phyloP scores from a whole-genome alignment of 1,140 invertebrate genomes.

The Rhopalosiphum maidis region DNA sequence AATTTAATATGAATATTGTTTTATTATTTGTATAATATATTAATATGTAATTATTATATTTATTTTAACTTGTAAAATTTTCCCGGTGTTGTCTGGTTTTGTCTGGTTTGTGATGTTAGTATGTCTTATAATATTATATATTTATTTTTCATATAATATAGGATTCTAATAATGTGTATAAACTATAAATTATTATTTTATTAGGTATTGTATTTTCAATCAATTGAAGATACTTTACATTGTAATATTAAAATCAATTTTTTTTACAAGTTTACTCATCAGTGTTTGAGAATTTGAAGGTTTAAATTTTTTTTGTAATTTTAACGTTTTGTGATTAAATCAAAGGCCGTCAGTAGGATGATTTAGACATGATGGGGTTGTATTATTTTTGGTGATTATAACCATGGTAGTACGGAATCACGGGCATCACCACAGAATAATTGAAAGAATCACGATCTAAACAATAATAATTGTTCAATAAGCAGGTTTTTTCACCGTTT shows the following conservation, averaged over 20 bases:
- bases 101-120: background rate
- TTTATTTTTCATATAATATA: background rate
- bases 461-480: background rate
- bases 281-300: background rate
- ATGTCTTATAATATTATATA: background rate
- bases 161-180: too few relatives aligned
- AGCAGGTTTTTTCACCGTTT: background rate
- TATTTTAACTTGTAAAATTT: background rate
- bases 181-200: background rate
- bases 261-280: background rate
- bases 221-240: background rate
- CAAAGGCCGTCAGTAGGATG: background rate
- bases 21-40: too few relatives aligned
- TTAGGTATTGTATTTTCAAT: background rate
- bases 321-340: background rate
- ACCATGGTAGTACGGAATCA: too few relatives aligned
- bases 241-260: background rate
- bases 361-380: too few relatives aligned
- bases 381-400: background rate
- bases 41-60: background rate
- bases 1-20: background rate
- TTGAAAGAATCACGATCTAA: background rate
- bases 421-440: background rate
- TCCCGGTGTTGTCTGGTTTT: background rate
- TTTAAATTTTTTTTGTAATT: background rate